A percentile compares a stretch with the other conserved stretches of the same genome.
These are phyloP conservation scores for Crax fasciolata DNA, from an alignment of 2,797 vertebrate genomes.

Conservation along the genomic window DNA sequence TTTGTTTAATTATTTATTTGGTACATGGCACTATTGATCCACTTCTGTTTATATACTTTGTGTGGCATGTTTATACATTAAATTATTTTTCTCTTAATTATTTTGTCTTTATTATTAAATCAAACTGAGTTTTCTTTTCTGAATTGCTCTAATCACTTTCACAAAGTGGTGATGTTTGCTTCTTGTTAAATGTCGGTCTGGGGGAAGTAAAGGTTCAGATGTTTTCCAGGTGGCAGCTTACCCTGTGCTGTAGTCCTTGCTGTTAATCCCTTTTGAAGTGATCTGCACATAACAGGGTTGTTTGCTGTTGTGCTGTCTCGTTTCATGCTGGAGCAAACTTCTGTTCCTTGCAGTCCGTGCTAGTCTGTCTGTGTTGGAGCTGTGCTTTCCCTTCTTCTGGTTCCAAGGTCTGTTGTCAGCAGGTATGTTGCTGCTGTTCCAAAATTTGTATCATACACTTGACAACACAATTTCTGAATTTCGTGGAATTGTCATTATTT, in stretches of 20 bases:
- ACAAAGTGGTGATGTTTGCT: conserved; percentile 6
- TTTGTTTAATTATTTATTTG: not conserved
- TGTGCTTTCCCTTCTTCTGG: not conserved
- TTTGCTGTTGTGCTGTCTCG: not conserved
- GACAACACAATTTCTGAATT: not conserved
- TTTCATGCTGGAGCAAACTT: not conserved
- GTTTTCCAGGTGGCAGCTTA: not conserved
- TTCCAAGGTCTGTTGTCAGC: not conserved
- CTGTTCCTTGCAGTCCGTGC: not conserved
- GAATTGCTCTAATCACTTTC: not conserved
- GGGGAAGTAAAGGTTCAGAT: not conserved
- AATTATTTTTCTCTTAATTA: not conserved
- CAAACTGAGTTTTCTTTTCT: not conserved
- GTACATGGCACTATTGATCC: not conserved
- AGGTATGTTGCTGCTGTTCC: not conserved
- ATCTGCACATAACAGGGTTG: not conserved
- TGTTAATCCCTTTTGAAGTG: not conserved
- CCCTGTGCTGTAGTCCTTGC: not conserved
- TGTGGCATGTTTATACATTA: not conserved
- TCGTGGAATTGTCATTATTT: not conserved
- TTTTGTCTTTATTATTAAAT: conserved; percentile 1
- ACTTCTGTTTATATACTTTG: not conserved
- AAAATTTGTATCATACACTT: not conserved
- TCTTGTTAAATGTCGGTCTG: not conserved
- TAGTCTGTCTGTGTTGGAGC: not conserved